Percentiles rank a stretch among this genome's conserved stretches.
These are phyloP conservation scores for Agrotis ipsilon DNA, from an alignment of 2,888 invertebrate genomes.

Conservation along the genomic window DNA sequence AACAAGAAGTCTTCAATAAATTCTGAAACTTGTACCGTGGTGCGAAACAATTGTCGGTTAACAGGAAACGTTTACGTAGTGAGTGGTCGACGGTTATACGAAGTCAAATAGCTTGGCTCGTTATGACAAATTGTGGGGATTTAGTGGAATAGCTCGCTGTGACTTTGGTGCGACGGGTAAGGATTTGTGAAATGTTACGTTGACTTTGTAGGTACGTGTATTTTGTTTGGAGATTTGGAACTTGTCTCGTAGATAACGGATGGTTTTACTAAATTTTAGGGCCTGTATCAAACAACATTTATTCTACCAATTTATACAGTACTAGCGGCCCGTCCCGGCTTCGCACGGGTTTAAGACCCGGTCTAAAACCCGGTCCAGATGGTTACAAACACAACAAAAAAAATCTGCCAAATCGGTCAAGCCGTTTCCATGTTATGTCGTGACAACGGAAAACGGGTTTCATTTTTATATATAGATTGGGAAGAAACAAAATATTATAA, in stretches of 20 bases:
- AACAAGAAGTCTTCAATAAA: conserved; percentile 36
- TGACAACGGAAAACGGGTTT: no score
- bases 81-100: conserved; percentile 60
- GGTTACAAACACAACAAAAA: no score
- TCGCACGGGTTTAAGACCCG: no score
- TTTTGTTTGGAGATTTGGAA: conserved; percentile 1
- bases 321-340: no score
- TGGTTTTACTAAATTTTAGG: neutral
- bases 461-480: no score
- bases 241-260: neutral
- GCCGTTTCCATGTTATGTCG: no score
- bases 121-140: conserved; percentile 78
- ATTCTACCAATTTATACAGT: neutral
- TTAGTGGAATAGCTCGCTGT: conserved; percentile 59
- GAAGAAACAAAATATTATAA: neutral
- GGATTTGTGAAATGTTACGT: conserved; percentile 39
- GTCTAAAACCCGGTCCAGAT: no score
- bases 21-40: conserved; percentile 45
- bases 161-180: conserved; percentile 23
- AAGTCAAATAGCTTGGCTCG: conserved; percentile 75
- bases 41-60: conserved; percentile 54
- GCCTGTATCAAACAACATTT: neutral
- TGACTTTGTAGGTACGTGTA: conserved; percentile 34
- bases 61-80: conserved; percentile 58
- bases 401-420: no score